Evolutionary conservation across 1,140 invertebrate species (phyloP).

Genomic region (Metaphire vulgaris): DNA sequence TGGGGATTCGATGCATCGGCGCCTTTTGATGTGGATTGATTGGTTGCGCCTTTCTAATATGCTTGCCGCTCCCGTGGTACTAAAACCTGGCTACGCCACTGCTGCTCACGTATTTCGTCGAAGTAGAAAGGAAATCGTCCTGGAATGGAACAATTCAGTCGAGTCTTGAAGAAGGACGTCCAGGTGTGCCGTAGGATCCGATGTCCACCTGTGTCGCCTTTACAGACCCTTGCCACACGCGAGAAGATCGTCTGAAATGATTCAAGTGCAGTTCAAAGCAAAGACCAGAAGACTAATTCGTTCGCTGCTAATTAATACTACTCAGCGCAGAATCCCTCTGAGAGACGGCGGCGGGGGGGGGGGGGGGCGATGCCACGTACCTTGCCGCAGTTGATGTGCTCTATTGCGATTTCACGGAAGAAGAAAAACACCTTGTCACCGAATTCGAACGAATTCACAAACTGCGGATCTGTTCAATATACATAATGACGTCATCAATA

Average conservation of each 20-base stretch:
- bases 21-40: too few species aligned
- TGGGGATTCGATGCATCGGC: too few species aligned
- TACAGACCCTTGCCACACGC: constrained; percentile 88
- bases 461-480: constrained; percentile 82
- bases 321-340: too few species aligned
- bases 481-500: too few species aligned
- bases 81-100: too few species aligned
- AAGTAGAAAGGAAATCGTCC: constrained; percentile 85
- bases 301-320: too few species aligned
- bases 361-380: too few species aligned
- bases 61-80: too few species aligned
- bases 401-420: constrained; percentile 90
- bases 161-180: constrained; percentile 89
- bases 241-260: constrained; percentile 70
- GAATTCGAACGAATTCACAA: constrained; percentile 88
- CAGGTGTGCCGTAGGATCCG: constrained; percentile 85
- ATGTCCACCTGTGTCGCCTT: constrained; percentile 84
- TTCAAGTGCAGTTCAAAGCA: too few species aligned
- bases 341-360: too few species aligned
- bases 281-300: too few species aligned
- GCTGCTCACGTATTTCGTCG: constrained; percentile 94
- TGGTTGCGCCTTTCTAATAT: too few species aligned
- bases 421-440: constrained; percentile 92
- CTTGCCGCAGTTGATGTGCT: constrained; percentile 93
- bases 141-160: constrained; percentile 88